phyloP scores from a whole-genome alignment of 2,797 vertebrate genomes.

The Leuciscus waleckii region DNA sequence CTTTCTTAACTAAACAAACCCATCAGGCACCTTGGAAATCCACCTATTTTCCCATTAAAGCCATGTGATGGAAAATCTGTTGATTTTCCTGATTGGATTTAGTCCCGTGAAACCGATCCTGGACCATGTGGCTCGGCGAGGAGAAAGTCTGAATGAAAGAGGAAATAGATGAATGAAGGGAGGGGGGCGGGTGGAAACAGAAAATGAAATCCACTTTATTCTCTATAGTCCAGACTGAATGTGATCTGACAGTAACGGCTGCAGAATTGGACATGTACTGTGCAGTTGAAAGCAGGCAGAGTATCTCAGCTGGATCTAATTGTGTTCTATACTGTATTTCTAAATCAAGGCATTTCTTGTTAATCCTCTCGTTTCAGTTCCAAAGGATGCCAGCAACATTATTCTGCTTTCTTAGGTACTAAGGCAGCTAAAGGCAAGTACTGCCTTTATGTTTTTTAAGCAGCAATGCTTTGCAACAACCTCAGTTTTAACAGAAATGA shows the following conservation, averaged over 20 bases:
- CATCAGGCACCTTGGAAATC: conserved; percentile 75
- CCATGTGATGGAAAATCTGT: conserved; percentile 70
- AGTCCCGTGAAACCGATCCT: conserved; percentile 74
- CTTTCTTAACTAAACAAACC: conserved; percentile 79
- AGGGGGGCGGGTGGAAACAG: conserved; percentile 12
- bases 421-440: not conserved
- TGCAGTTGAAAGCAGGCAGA: not conserved
- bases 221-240: conserved; percentile 31
- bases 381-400: not conserved
- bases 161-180: conserved; percentile 36
- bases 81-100: conserved; percentile 82
- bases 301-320: conserved; percentile 21
- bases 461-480: not conserved
- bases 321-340: conserved; percentile 27
- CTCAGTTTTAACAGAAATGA: not conserved
- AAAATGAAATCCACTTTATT: conserved; percentile 44
- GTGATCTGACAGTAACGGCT: conserved; percentile 27
- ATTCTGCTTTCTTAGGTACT: not conserved
- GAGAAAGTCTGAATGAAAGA: conserved; percentile 46
- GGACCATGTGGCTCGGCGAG: conserved; percentile 47
- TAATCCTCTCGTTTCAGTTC: conserved; percentile 4
- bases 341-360: conserved; percentile 25
- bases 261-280: not conserved
- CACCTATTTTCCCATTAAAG: conserved; percentile 73
- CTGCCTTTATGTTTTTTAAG: not conserved